Evolutionary conservation across 2,888 invertebrate species (phyloP), one percentile per base, ranked within the genome.

Genomic region (Oxycera nigricornis): DNA sequence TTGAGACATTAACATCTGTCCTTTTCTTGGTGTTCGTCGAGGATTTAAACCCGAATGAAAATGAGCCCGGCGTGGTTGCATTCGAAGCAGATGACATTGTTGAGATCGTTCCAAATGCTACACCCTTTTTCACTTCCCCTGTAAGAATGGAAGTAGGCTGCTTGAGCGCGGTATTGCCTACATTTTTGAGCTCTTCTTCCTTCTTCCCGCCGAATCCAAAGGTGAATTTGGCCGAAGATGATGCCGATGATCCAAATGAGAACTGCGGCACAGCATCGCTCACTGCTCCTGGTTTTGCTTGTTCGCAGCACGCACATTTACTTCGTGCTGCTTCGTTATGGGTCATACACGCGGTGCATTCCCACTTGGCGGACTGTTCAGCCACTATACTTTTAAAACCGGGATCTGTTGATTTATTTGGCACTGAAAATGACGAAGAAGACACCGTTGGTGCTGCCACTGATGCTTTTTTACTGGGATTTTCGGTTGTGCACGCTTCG

Each of bases 331-430:
- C 80, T 61, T 86, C 84, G 80, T 91, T 91, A 73, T 86, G 85
- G 0, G 90, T 86, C 87, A 90, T 87, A 80, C 91, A 91, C 20
- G 87, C 87, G 14, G 84, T 82, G 81, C 91, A 91, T 75, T 88
- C 88, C 91, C 91, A 91, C 73, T 86, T 84, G 0, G 79, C 76
- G 73, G 81, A 82, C 74, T 86, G 85, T 26, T 81, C 79, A 1
- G 80, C 82, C 30, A 81, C 82, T 62, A 85, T 73, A 2, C 81
- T 78, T 78, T 84, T 81, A 41, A 87, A 86, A 28, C 84, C 85
- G 28, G 81, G 80, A 70, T 86, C 82, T 28, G 73, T 65, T 2
- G 78, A 50, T 31, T 68, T 52, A 46, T 79, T 46, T 4, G 76
- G 70, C 70, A 70, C 72, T 74, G 77, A 35, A 7, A 76, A 74